Percentiles rank a stretch among this genome's conserved stretches.
These are phyloP conservation scores for Metalampra italica DNA, from an alignment of 2,888 invertebrate genomes.

Conservation along the genomic window DNA sequence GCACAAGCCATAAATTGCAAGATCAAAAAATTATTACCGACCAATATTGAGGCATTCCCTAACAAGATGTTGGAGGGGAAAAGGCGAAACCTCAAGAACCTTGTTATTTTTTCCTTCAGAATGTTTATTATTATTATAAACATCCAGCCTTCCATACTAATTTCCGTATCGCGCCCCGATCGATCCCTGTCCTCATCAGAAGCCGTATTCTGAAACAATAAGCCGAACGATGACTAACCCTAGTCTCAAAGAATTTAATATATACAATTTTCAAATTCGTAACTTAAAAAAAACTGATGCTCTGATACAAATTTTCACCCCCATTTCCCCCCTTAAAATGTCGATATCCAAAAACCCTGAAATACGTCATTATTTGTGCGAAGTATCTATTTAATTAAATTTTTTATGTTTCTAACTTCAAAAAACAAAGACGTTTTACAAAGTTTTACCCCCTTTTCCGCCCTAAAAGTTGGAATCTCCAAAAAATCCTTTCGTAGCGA, in stretches of 20 bases:
- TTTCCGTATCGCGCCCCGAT: slow-evolving; percentile 43
- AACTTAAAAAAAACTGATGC: no score
- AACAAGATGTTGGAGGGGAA: neutral
- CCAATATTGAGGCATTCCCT: slow-evolving; percentile 4
- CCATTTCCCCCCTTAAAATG: no score
- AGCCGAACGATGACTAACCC: neutral
- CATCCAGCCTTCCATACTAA: slow-evolving; percentile 38
- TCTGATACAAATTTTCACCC: no score
- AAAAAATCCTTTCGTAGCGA: no score
- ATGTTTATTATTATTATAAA: slow-evolving; percentile 27
- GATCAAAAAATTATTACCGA: slow-evolving; percentile 5
- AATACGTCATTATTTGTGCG: no score
- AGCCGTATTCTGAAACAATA: slow-evolving; percentile 31
- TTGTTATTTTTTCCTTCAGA: slow-evolving; percentile 18
- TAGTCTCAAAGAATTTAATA: neutral
- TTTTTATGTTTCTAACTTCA: no score
- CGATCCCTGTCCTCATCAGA: slow-evolving; percentile 29
- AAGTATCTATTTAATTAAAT: no score
- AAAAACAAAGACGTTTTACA: no score
- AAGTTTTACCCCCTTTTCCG: no score
- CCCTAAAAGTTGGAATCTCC: no score
- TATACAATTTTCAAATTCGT: no score
- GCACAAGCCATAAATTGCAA: neutral
- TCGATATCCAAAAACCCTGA: no score
- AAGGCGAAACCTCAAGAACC: slow-evolving; percentile 7